Conservation (phyloP, 2,797 vertebrate genomes). For the Diplodus sargus region DNA sequence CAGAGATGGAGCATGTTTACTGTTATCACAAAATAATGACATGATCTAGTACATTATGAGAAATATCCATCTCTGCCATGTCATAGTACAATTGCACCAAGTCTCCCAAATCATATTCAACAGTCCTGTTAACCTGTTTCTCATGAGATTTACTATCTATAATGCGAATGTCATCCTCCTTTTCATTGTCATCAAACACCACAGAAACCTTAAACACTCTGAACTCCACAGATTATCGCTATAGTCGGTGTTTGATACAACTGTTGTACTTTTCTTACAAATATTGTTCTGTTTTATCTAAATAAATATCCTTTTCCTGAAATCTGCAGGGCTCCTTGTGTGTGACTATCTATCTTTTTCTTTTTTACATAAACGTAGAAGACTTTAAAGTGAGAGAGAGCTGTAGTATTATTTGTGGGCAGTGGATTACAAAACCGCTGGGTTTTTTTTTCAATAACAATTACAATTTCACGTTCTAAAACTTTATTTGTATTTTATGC, state of each 20-base stretch:
- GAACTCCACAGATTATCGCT: constrained; percentile 44
- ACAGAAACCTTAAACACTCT: constrained; percentile 63
- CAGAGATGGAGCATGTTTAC: constrained; percentile 40
- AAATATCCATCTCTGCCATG: constrained; percentile 2
- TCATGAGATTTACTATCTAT: not conserved
- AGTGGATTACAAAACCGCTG: not conserved
- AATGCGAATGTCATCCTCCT: constrained; percentile 19
- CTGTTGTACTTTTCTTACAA: constrained; percentile 60
- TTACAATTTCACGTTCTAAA: too few relatives aligned
- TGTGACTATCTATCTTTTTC: not conserved
- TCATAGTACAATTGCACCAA: constrained; percentile 21
- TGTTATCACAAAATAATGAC: constrained; percentile 18
- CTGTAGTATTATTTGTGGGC: not conserved
- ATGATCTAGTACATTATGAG: constrained; percentile 7
- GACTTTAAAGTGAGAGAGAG: not conserved
- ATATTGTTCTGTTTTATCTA: constrained; percentile 59
- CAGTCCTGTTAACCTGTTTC: constrained; percentile 11
- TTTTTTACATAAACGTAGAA: not conserved
- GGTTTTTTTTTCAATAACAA: not conserved
- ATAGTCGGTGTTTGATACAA: constrained; percentile 50
- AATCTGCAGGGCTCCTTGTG: not conserved
- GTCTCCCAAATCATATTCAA: constrained; percentile 5
- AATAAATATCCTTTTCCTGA: constrained; percentile 69
- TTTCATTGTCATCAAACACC: constrained; percentile 47
- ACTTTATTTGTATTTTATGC: not conserved